Evolutionary conservation across 1,140 invertebrate genomes (phyloP), one percentile per base, ranked within the genome.

Genomic region (Pantala flavescens): DNA sequence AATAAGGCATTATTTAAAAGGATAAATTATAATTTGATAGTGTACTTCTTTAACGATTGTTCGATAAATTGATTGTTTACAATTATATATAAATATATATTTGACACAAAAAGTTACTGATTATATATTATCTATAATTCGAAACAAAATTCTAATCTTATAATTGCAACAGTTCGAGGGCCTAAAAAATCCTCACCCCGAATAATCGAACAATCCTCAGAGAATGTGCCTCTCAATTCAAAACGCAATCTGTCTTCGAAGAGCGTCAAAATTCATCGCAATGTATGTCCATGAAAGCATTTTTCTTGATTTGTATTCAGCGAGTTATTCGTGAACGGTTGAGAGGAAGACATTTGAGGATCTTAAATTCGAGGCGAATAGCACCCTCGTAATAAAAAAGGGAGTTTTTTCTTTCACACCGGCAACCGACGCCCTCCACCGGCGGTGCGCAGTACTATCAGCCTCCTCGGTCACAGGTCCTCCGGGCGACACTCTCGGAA

Each of bases 261-360:
- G 49, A 5, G 49, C n/a, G 1, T 63, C 49, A 63, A 63, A 63
- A 63, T 63, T 63, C 49, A 63, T 63, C n/a, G 14, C 49, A 21
- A 63, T 16, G n/a, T 63, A 63, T 63, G n/a, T 63, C 49, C 49
- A 12, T 63, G 49, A 21, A 63, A 19, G 49, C 3, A 3, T 21
- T 21, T 63, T 63, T 63, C n/a, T 7, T 63, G 49, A 63, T 63
- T 63, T 63, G 49, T 63, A 63, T 63, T 63, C 49, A 63, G 49
- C 49, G 49, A 21, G 49, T 7, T 19, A 63, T 21, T 3, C n/a
- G 49, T 63, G 49, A 19, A 12, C 3, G 28, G 28, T 36, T 36
- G 28, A 36, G 28, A 2, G 28, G 28, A 36, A 36, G 28, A 36
- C 2, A 36, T 36, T 36, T 63, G n/a, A 63, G n/a, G 49, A 3